These are phyloP conservation scores for Columba livia DNA, from an alignment of 2,113 vertebrate genomes.

Conservation along the genomic window DNA sequence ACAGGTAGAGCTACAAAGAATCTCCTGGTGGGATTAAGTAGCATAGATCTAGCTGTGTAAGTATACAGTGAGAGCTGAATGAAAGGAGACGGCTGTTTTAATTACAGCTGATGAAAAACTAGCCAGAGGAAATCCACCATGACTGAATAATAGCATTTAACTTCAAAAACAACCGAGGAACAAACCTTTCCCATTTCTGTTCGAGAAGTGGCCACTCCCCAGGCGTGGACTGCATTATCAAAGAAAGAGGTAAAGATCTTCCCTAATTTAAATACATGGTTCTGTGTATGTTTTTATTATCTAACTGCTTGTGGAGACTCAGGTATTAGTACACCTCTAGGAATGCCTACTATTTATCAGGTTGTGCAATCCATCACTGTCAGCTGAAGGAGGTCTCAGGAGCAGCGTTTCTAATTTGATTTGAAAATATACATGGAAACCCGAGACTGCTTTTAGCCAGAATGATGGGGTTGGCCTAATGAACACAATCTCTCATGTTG, in stretches of 20 bases:
- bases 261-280: neutral
- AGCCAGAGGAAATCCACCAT: conserved; percentile 13
- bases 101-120: neutral
- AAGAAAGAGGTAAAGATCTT: neutral
- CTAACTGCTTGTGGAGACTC: neutral
- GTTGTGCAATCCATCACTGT: conserved; percentile 53
- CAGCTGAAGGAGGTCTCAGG: conserved; percentile 34
- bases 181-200: neutral
- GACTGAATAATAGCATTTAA: neutral
- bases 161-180: neutral
- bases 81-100: conserved; percentile 13
- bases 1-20: neutral
- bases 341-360: conserved; percentile 32
- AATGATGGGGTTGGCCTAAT: conserved; percentile 29
- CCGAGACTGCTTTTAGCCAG: conserved; percentile 55
- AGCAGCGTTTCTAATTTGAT: conserved; percentile 50
- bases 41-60: neutral
- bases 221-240: neutral
- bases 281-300: neutral
- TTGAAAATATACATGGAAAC: conserved; percentile 64
- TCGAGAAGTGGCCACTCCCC: neutral
- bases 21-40: neutral
- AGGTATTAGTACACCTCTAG: neutral
- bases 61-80: neutral
- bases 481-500: conserved; percentile 30